Base-by-base conservation (phyloP, 1,140 invertebrate genomes). In the Thaumatotibia leucotreta region DNA sequence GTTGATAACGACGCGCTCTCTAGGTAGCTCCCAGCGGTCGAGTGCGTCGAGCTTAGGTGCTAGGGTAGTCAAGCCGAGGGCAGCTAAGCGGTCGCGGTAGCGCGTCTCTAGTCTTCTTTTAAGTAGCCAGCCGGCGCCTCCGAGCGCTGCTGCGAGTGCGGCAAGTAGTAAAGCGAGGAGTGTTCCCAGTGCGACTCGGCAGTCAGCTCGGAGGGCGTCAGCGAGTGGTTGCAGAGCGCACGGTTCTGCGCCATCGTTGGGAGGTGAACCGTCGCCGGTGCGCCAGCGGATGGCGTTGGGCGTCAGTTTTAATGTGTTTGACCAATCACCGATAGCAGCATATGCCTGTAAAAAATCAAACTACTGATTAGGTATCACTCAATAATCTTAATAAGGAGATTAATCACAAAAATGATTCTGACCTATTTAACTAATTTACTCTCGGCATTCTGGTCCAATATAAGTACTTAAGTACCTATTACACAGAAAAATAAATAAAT, bases 1-100 rank as follows among this genome's bases (percentile, higher is more conserved):
- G 87, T 98, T 98, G n/a, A 98, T 94, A n/a, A 98, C 95, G 1
- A 98, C 95, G 54, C 94, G 92, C 69, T 97, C 95, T 39, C 96
- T 91, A 0, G 96, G 93, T 29, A 98, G 93, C 88, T 98, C 97
- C 96, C 97, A 98, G 74, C 96, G 96, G 78, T 97, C 97, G 9
- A 97, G 86, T 10, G 90, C 86, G 76, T 22, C 92, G 76, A 31
- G 84, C 76, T 64, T 92, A 86, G 1, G 94, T 4, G 23, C 92
- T 76, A 31, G 84, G 76, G 62, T 92, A 75, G 4, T 32, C 11
- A 95, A 85, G 75, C 94, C 93, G 11, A 95, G 87, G 2, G 96
- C 94, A 62, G 95, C 93, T 66, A 95, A 93, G 0, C 95, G 96
- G 9, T 91, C 82, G 23, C 92, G 88, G 4, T 96, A 93, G 77